Evolutionary conservation across 2,113 vertebrate genomes (phyloP).

Genomic region (Pseudopipra pipra): DNA sequence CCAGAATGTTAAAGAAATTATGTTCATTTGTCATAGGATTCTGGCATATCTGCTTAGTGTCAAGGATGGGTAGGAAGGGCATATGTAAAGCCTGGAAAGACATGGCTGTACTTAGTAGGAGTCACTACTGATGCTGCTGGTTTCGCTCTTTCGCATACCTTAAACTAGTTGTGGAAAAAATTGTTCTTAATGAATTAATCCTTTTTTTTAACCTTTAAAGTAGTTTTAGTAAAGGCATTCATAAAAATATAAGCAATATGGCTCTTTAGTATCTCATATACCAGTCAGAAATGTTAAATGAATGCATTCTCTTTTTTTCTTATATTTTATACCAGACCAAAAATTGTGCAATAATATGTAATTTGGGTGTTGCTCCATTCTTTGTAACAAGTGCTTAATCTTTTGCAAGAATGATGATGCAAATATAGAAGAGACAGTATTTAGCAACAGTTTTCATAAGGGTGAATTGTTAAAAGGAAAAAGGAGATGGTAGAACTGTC

Average conservation of each 20-base stretch:
- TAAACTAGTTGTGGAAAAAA: neutral
- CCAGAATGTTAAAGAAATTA: neutral
- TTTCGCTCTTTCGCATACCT: neutral
- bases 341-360: neutral
- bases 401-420: neutral
- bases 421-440: neutral
- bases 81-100: neutral
- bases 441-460: neutral
- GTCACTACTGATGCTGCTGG: neutral
- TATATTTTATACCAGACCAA: neutral
- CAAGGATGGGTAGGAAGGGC: neutral
- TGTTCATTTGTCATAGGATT: neutral
- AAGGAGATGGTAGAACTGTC: neutral
- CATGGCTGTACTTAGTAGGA: neutral
- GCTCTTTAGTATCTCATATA: neutral
- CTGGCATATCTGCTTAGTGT: slow-evolving; percentile 15
- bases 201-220: neutral
- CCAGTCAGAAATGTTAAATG: neutral
- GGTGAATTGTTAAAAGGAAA: neutral
- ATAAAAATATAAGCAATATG: neutral
- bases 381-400: neutral
- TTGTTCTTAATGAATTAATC: neutral
- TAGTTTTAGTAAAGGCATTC: neutral
- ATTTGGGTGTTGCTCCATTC: neutral
- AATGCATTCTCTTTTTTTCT: neutral